Conservation (phyloP, 2,113 vertebrate species). For the Tragelaphus buxtoni region DNA sequence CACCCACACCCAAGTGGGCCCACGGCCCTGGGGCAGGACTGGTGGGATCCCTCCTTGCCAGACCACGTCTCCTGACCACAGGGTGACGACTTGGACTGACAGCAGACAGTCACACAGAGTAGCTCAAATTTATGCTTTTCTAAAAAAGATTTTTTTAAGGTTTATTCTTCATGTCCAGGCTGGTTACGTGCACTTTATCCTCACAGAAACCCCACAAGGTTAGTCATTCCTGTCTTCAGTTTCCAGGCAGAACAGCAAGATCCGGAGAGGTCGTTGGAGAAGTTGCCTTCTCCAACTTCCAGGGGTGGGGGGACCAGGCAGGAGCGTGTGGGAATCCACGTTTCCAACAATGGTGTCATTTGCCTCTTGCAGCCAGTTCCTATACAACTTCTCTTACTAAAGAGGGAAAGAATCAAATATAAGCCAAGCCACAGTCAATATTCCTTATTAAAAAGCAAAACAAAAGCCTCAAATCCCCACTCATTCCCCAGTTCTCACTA, state of each 20-base stretch:
- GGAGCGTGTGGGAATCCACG: accelerated
- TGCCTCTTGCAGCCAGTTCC: neutral
- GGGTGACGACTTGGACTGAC: accelerated
- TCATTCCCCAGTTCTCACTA: neutral
- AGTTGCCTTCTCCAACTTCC: no score
- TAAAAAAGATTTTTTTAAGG: neutral
- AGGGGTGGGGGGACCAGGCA: accelerated
- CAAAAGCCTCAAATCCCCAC: neutral
- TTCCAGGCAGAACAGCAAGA: no score
- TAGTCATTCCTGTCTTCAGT: no score
- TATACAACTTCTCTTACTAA: neutral
- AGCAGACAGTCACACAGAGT: accelerated
- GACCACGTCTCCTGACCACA: no score
- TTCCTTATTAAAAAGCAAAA: neutral
- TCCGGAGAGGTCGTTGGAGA: no score
- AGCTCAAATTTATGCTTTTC: accelerated
- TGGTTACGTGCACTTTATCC: neutral
- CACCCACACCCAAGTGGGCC: neutral
- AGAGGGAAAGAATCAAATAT: neutral
- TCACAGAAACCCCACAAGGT: neutral
- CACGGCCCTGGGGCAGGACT: neutral
- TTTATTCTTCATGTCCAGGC: neutral
- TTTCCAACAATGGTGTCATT: accelerated
- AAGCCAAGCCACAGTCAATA: neutral
- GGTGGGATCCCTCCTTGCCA: neutral